These are phyloP conservation scores for Amphimedon queenslandica DNA, from an alignment of 37 sponge, comb jelly and placozoan genomes.

Conservation along the genomic window DNA sequence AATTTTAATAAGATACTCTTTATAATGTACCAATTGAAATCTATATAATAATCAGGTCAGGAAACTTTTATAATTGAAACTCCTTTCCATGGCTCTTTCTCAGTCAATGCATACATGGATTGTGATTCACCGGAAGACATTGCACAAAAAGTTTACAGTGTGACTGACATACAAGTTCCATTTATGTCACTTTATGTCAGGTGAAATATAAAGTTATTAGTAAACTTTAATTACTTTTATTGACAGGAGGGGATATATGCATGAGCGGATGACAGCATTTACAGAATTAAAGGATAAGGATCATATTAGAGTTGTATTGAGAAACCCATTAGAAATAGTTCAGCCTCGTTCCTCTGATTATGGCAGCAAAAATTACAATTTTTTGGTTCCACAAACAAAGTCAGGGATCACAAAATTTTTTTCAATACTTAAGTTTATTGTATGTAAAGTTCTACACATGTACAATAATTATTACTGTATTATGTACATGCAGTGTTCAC, in stretches of 20 bases:
- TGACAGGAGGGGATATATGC: background rate
- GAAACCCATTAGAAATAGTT: background rate
- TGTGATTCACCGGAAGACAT: background rate
- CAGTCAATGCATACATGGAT: slow-evolving; percentile 1
- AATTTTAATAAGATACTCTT: background rate
- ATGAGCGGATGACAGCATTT: background rate
- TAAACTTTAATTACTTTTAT: background rate
- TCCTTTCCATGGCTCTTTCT: background rate
- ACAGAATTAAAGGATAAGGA: background rate
- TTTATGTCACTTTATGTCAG: background rate
- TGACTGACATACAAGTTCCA: slow-evolving; percentile 4
- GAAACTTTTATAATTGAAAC: background rate
- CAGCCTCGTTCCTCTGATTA: background rate
- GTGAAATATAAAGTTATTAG: background rate
- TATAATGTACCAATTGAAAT: background rate
- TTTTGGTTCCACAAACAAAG: background rate
- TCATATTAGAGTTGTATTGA: background rate
- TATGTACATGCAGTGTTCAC: background rate
- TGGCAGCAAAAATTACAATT: background rate
- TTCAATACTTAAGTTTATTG: slow-evolving; percentile 5
- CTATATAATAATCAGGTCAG: background rate
- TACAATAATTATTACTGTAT: no score
- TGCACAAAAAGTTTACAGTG: background rate
- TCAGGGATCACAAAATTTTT: slow-evolving; percentile 6
- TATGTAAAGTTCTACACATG: no score